phyloP scores from a whole-genome alignment of 1,140 invertebrate genomes.

The Dreissena rostriformis region DNA sequence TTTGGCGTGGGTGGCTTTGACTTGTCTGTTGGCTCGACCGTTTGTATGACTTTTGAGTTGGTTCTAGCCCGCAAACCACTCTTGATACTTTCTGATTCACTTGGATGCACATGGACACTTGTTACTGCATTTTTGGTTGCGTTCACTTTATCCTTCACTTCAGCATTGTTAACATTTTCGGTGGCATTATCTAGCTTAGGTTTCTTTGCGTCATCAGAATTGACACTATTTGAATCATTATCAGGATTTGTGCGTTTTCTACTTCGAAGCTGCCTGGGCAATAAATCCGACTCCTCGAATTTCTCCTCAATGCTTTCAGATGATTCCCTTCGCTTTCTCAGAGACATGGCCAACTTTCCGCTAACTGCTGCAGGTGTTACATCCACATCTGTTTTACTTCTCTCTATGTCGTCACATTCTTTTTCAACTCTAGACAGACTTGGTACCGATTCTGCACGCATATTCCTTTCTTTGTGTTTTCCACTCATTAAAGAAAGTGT shows the following conservation, averaged over 20 bases:
- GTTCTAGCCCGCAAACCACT: slow-evolving; percentile 46
- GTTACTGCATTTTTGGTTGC: slow-evolving; percentile 12
- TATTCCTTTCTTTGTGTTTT: neutral
- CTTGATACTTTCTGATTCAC: slow-evolving; percentile 38
- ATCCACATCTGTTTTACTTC: neutral
- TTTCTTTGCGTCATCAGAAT: slow-evolving; percentile 25
- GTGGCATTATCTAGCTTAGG: slow-evolving; percentile 29
- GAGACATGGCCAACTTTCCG: slow-evolving; percentile 1
- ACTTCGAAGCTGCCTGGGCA: slow-evolving; percentile 44
- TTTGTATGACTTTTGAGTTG: slow-evolving; percentile 36
- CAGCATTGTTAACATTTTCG: slow-evolving; percentile 20
- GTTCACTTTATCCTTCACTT: slow-evolving; percentile 31
- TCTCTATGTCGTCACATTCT: slow-evolving; percentile 17
- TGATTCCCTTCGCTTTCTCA: slow-evolving; percentile 45
- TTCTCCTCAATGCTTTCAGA: slow-evolving; percentile 46
- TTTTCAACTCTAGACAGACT: neutral
- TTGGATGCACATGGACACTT: neutral
- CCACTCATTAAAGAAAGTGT: neutral
- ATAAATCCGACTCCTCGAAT: slow-evolving; percentile 12
- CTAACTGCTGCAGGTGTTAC: neutral
- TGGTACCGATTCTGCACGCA: neutral
- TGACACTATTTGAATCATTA: slow-evolving; percentile 8
- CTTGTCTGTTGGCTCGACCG: slow-evolving; percentile 10
- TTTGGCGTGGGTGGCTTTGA: slow-evolving; percentile 3
- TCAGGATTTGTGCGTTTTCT: slow-evolving; percentile 47